phyloP scores from a whole-genome alignment of 2,888 invertebrate genomes.

The Lycocerus yunnanus region DNA sequence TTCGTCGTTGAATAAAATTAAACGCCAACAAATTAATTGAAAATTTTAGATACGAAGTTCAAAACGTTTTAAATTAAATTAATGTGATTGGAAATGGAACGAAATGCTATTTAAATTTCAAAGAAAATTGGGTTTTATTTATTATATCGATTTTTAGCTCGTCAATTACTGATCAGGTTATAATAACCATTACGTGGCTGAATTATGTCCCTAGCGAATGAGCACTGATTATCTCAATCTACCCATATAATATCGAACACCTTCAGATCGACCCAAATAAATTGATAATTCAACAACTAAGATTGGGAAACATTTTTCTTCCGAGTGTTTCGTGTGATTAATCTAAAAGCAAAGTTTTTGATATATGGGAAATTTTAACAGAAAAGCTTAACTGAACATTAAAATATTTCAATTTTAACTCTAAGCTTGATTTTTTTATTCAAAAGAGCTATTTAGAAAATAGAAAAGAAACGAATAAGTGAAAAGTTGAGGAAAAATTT shows the following conservation, averaged over 20 bases:
- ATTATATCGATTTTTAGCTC: neutral
- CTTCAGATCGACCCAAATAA: neutral
- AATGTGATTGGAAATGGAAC: neutral
- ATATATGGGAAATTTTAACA: too few species aligned
- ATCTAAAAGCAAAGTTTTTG: neutral
- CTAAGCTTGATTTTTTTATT: too few species aligned
- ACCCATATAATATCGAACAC: neutral
- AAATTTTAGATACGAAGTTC: neutral
- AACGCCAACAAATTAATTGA: neutral
- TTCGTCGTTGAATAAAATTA: neutral
- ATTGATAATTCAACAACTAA: neutral
- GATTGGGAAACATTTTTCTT: neutral
- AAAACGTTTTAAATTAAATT: neutral
- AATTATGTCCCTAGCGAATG: neutral
- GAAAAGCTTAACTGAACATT: neutral
- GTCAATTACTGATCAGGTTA: neutral
- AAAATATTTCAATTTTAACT: too few species aligned
- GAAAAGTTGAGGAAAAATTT: too few species aligned
- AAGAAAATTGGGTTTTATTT: neutral
- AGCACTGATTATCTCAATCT: neutral
- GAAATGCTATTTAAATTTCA: neutral
- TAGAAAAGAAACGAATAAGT: too few species aligned
- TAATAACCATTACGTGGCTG: neutral
- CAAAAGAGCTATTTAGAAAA: too few species aligned
- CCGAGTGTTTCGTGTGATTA: neutral